Percentiles rank a stretch among this genome's conserved stretches.
Evolutionary conservation across 2,113 vertebrate genomes (phyloP).

Genomic region (Tychaedon coryphoeus): DNA sequence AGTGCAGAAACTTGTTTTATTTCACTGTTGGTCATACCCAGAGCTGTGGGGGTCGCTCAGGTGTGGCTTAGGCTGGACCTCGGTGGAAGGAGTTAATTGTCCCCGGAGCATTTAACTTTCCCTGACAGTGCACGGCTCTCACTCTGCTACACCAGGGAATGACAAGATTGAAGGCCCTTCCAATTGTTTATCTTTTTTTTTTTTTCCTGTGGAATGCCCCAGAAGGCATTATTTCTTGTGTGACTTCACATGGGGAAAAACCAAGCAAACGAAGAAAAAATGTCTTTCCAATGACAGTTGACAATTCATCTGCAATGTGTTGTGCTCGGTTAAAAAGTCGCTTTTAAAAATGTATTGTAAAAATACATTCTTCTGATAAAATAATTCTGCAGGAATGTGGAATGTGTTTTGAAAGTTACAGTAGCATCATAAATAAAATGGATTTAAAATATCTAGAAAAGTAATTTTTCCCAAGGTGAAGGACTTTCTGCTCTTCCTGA

Average conservation of each 20-base stretch:
- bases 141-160: background rate
- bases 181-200: background rate
- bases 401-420: background rate
- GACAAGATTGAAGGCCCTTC: conserved; percentile 35
- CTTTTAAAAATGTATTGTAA: background rate
- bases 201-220: background rate
- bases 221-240: conserved; percentile 38
- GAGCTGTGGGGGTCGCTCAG: background rate
- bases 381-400: background rate
- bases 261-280: background rate
- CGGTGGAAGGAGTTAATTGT: background rate
- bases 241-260: background rate
- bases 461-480: background rate
- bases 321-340: background rate
- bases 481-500: background rate
- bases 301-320: background rate
- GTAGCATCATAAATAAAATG: background rate
- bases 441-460: background rate
- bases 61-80: background rate
- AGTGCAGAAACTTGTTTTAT: background rate
- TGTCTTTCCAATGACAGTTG: background rate
- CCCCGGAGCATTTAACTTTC: background rate
- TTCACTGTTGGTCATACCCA: background rate
- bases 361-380: background rate
- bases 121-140: background rate